These are phyloP conservation scores for Melanotaenia duboulayi DNA, from an alignment of 2,113 vertebrate species.

Conservation along the genomic window DNA sequence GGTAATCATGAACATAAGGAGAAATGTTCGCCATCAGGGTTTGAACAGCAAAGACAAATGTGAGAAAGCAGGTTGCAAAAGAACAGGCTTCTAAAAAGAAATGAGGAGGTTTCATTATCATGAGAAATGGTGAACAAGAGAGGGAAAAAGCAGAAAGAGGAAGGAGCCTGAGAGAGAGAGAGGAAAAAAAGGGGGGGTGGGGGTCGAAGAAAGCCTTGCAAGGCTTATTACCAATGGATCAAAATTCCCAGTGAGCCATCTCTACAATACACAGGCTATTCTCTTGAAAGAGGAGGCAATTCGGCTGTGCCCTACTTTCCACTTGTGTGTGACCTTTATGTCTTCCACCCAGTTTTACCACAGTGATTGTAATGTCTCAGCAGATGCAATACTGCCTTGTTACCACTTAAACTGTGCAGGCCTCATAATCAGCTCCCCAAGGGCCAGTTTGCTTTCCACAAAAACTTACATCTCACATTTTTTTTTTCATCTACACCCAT, in stretches of 20 bases:
- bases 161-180: neutral
- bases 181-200: fast-evolving
- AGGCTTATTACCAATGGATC: conserved; percentile 77
- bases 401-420: conserved; percentile 68
- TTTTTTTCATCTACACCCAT: neutral
- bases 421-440: conserved; percentile 72
- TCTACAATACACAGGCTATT: conserved; percentile 66
- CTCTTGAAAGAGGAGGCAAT: conserved; percentile 72
- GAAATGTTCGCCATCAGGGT: conserved; percentile 19
- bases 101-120: conserved; percentile 33
- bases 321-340: conserved; percentile 81
- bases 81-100: conserved; percentile 29
- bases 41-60: conserved; percentile 30
- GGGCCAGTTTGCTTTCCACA: conserved; percentile 45
- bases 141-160: neutral
- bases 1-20: conserved; percentile 35
- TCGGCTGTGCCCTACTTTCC: conserved; percentile 75
- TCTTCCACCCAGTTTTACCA: conserved; percentile 73
- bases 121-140: conserved; percentile 24
- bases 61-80: conserved; percentile 33
- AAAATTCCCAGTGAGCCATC: conserved; percentile 74
- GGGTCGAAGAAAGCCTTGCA: conserved; percentile 46
- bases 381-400: conserved; percentile 74
- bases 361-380: conserved; percentile 67
- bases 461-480: conserved; percentile 41